Evolutionary conservation across 2,113 vertebrate genomes (phyloP).

Genomic region (Spilogale gracilis): DNA sequence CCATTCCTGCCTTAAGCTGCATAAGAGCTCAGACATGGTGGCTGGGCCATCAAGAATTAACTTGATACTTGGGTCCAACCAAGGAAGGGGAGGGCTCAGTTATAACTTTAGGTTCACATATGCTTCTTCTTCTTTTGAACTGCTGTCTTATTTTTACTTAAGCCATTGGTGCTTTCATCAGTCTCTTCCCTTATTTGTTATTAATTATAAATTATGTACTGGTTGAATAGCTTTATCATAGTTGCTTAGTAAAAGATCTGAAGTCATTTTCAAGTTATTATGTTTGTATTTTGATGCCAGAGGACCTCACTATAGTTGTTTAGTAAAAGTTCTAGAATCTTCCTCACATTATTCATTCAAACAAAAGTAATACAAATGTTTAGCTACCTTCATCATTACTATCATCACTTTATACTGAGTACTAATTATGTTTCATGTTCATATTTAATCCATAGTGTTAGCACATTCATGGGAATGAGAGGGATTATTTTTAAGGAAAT

Average conservation of each 20-base stretch:
- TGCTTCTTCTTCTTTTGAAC: neutral
- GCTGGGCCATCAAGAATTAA: neutral
- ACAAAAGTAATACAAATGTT: neutral
- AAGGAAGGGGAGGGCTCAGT: neutral
- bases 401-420: neutral
- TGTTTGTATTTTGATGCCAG: neutral
- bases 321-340: neutral
- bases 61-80: neutral
- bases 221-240: neutral
- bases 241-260: neutral
- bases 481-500: neutral
- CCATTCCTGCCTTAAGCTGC: neutral
- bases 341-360: neutral
- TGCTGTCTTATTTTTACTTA: neutral
- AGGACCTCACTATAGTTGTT: neutral
- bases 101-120: neutral
- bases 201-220: conserved; percentile 9
- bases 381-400: neutral
- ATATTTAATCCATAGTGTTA: neutral
- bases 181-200: neutral
- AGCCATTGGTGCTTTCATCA: neutral
- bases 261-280: neutral
- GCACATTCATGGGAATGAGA: neutral
- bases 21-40: neutral
- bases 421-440: neutral